Evolutionary conservation across 2,888 invertebrate genomes (phyloP).

Genomic region (Coleophora flavipennella): DNA sequence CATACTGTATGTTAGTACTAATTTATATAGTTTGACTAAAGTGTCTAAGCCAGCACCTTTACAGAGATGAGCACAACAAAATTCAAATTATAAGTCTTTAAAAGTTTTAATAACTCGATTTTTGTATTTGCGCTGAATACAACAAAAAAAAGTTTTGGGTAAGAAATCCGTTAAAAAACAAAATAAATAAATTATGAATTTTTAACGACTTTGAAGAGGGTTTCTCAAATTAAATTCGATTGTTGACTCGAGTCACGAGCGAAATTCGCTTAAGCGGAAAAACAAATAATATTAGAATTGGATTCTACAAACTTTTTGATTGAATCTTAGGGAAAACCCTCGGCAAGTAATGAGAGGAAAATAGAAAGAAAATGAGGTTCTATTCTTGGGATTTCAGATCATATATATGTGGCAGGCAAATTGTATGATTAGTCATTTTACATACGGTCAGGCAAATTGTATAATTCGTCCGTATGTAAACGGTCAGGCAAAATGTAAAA

Average conservation of each 20-base stretch:
- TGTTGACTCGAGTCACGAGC: slow-evolving; percentile 15
- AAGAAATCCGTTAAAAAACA: slow-evolving; percentile 1
- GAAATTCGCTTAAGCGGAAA: slow-evolving; percentile 28
- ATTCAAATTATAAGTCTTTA: no score
- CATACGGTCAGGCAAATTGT: no score
- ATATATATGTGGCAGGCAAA: no score
- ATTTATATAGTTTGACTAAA: no score
- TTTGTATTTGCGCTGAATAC: background rate
- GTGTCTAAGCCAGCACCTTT: no score
- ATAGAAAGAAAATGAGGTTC: no score
- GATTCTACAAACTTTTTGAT: slow-evolving; percentile 26
- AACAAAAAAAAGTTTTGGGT: background rate
- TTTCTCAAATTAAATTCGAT: slow-evolving; percentile 27
- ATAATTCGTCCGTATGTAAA: no score
- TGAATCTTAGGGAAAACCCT: slow-evolving; percentile 21
- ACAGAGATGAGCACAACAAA: no score
- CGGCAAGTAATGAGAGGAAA: background rate
- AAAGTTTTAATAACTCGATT: background rate
- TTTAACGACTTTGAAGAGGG: slow-evolving; percentile 23
- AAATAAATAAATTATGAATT: slow-evolving; percentile 14
- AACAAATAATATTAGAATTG: slow-evolving; percentile 30
- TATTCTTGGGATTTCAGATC: no score
- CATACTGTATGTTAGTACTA: no score
- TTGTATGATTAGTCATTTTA: no score
- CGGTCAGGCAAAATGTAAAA: no score